Base-by-base conservation (phyloP, 2,113 vertebrate genomes). In the Phodopus roborovskii region DNA sequence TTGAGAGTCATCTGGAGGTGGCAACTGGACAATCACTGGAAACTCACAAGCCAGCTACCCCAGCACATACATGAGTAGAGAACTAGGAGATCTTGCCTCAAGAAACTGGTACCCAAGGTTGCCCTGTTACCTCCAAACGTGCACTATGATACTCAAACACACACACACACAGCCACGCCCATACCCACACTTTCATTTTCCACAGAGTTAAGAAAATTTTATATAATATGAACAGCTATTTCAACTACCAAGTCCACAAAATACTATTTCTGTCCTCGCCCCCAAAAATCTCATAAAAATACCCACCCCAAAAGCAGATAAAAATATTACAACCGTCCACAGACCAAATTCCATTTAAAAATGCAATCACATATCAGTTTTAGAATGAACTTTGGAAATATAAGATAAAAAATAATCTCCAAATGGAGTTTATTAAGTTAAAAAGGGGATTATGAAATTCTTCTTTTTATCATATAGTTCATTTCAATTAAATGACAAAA, bases 401-500 rank as follows among this genome's bases (percentile, higher is more conserved):
- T 39, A 84, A 39, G 79, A 20, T 53, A 53, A 95, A 58, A 77
- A 93, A 85, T 66, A 87, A 83, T 9, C 7, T 92, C 66, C 79
- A 77, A 28, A 24, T 68, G 13, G 33, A 75, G 3, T 89, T 88
- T 26, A 87, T 81, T 77, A 64, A 78, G 66, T 75, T 48, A 88
- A 85, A 17, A 1, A 26, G 84, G 48, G 87, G 39, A 42, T 84
- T 48, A 81, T 39, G 0, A 4, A 71, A n/a, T 85, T 89, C 26
- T 4, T 88, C 30, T 66, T 36, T 58, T 84, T 71, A 71, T 93
- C 56, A 84, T 73, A 64, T 20, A 79, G 90, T 92, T 95, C 86
- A 78, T 36, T n/a, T 91, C 48, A 88, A 9, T 71, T 91, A 95
- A 74, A 91, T 91, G 39, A 94, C 91, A 77, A 91, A 95, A 93